Conservation (phyloP, 2,888 invertebrate species). For the Mesoligia furuncula region DNA sequence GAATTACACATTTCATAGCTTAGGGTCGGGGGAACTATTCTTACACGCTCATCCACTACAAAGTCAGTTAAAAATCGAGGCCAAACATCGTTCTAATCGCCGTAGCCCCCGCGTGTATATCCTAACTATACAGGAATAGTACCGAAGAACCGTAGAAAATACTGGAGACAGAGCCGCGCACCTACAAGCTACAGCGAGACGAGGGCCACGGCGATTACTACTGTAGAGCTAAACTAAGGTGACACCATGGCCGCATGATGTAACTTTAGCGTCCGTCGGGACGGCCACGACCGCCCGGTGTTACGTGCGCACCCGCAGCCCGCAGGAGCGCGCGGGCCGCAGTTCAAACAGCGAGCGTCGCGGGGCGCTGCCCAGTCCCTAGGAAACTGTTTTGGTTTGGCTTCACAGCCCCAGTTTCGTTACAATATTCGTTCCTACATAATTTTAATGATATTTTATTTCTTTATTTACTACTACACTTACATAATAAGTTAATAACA, state of each 20-base stretch:
- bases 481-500: slow-evolving; percentile 65
- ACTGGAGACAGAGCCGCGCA: slow-evolving; percentile 52
- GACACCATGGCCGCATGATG: slow-evolving; percentile 90
- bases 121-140: slow-evolving; percentile 54
- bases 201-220: slow-evolving; percentile 80
- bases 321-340: not conserved
- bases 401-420: slow-evolving; percentile 85
- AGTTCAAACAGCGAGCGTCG: slow-evolving; percentile 57
- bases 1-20: slow-evolving; percentile 89
- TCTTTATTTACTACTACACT: slow-evolving; percentile 68
- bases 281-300: slow-evolving; percentile 70
- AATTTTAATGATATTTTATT: slow-evolving; percentile 76
- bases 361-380: slow-evolving; percentile 69
- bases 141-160: slow-evolving; percentile 49
- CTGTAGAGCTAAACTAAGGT: slow-evolving; percentile 80
- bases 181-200: slow-evolving; percentile 32
- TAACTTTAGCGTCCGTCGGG: slow-evolving; percentile 80
- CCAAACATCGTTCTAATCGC: slow-evolving; percentile 84
- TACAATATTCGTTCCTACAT: slow-evolving; percentile 80
- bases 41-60: slow-evolving; percentile 74
- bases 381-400: slow-evolving; percentile 83
- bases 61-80: slow-evolving; percentile 87
- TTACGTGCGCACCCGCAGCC: not conserved
- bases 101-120: slow-evolving; percentile 70
- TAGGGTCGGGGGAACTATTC: slow-evolving; percentile 80